phyloP scores from a whole-genome alignment of 2,888 invertebrate species.

The Tiliacea citrago region DNA sequence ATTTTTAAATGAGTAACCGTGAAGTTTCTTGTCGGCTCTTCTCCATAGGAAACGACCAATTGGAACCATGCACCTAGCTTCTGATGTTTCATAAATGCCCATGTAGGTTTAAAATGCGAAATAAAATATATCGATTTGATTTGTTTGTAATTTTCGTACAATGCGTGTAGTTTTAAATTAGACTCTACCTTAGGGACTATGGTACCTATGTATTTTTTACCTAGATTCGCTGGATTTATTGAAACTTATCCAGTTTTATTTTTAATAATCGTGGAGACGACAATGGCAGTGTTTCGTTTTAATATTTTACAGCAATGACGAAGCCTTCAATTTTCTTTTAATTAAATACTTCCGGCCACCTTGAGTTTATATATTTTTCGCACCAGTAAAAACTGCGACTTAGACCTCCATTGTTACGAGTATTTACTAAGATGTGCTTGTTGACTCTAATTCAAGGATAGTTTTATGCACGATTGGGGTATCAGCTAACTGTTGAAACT shows the following conservation, averaged over 20 bases:
- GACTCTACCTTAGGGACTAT: background rate
- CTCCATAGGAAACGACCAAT: no score
- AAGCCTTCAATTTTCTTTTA: conserved; percentile 49
- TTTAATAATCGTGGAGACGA: background rate
- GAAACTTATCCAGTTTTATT: background rate
- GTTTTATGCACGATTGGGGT: conserved; percentile 40
- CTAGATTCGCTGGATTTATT: background rate
- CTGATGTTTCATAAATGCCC: no score
- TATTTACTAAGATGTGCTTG: conserved; percentile 45
- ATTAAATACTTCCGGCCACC: conserved; percentile 44
- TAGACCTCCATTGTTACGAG: conserved; percentile 14
- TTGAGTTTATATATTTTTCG: conserved; percentile 41
- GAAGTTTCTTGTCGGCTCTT: no score
- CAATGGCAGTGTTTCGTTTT: background rate
- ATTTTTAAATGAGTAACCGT: no score
- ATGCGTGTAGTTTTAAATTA: no score
- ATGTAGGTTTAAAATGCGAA: no score
- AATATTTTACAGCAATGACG: conserved; percentile 21
- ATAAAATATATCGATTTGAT: no score
- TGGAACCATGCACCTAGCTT: no score
- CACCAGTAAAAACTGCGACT: conserved; percentile 36
- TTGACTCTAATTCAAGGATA: conserved; percentile 49
- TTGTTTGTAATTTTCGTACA: background rate
- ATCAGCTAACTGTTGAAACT: background rate
- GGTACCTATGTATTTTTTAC: background rate